Percentiles rank a stretch among this genome's conserved stretches.
Conservation (phyloP, 1,140 invertebrate genomes). For the Anoplolepis gracilipes region DNA sequence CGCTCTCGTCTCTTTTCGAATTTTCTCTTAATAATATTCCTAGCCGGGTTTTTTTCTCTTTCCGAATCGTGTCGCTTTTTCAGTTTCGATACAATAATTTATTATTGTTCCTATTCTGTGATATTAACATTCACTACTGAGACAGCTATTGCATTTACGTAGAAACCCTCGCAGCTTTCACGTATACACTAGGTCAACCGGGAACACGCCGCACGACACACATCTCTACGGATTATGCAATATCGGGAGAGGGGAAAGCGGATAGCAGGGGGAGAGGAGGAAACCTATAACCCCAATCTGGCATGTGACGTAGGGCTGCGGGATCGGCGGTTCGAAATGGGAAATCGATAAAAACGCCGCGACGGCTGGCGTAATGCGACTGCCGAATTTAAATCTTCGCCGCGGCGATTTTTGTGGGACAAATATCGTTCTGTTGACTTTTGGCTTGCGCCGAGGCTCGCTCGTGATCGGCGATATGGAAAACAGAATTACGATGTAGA, state of each 20-base stretch:
- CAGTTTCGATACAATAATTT: conserved; percentile 78
- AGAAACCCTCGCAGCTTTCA: conserved; percentile 6
- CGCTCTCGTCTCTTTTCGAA: conserved; percentile 61
- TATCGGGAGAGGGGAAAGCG: conserved; percentile 21
- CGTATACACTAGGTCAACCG: conserved; percentile 22
- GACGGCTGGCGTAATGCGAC: conserved; percentile 59
- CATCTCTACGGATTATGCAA: conserved; percentile 65
- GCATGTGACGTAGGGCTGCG: conserved; percentile 53
- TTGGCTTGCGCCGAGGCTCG: conserved; percentile 24
- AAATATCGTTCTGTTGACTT: conserved; percentile 58
- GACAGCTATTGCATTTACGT: not conserved
- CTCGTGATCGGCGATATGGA: conserved; percentile 36
- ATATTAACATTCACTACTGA: conserved; percentile 67
- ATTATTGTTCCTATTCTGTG: conserved; percentile 73
- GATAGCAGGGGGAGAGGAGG: conserved; percentile 50
- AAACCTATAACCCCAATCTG: conserved; percentile 56
- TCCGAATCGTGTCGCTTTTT: conserved; percentile 58
- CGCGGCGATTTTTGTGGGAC: conserved; percentile 53
- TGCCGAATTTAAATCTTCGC: conserved; percentile 60
- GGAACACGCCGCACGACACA: conserved; percentile 34
- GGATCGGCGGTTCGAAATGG: conserved; percentile 57
- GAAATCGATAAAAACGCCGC: conserved; percentile 58
- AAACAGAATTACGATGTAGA: conserved; percentile 11
- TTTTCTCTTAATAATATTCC: conserved; percentile 77
- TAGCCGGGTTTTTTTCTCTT: conserved; percentile 64